These are phyloP conservation scores for Disparrhopalites patrizii DNA, from an alignment of 2,888 invertebrate species.

Conservation along the genomic window DNA sequence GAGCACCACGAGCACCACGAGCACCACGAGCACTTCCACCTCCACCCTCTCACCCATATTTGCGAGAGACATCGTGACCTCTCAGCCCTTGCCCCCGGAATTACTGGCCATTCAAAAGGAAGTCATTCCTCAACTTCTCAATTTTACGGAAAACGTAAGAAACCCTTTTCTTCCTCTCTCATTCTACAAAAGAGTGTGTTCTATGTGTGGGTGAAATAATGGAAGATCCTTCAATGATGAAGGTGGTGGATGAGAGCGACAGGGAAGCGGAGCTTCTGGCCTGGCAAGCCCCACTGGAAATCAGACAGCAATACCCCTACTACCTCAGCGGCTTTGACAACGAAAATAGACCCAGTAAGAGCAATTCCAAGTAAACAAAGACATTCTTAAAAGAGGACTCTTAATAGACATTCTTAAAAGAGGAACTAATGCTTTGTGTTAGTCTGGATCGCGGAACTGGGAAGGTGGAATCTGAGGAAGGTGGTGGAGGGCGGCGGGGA, in stretches of 20 bases:
- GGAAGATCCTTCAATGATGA: not conserved
- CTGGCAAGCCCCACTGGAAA: conserved; percentile 22
- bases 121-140: conserved; percentile 18
- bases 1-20: not conserved
- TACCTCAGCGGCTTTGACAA: conserved; percentile 23
- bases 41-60: not conserved
- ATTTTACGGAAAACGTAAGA: conserved; percentile 18
- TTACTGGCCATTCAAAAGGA: conserved; percentile 10
- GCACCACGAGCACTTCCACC: not conserved
- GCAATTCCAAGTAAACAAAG: not conserved
- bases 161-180: not conserved
- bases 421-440: not conserved
- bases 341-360: conserved; percentile 14
- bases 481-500: conserved; percentile 26
- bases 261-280: conserved; percentile 13
- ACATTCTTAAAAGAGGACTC: not conserved
- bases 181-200: not conserved
- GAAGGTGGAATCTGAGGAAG: conserved; percentile 25
- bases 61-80: not conserved
- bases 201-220: not conserved
- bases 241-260: conserved; percentile 20
- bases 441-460: conserved; percentile 20
- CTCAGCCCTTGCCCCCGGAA: not conserved
- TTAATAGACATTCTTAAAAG: not conserved
- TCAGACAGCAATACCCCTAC: conserved; percentile 22